Evolutionary conservation across 2,797 vertebrate genomes (phyloP).

Genomic region (Danio jaintianensis): DNA sequence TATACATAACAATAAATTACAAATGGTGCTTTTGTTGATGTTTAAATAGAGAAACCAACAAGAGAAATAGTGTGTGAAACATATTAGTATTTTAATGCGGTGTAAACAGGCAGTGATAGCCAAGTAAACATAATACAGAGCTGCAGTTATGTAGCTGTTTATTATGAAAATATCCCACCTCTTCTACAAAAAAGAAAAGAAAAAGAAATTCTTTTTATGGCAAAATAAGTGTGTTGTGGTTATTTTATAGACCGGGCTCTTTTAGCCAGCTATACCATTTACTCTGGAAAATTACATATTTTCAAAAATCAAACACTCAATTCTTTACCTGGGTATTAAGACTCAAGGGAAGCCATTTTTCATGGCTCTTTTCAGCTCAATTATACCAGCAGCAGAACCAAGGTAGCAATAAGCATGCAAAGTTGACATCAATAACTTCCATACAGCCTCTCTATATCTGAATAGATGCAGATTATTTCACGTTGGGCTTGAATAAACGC

Average conservation of each 20-base stretch:
- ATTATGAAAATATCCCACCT: conserved; percentile 38
- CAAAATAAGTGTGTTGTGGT: conserved; percentile 14
- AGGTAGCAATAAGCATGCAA: conserved; percentile 68
- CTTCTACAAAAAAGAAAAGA: not conserved
- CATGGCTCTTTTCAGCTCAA: conserved; percentile 68
- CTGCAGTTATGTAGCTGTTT: conserved; percentile 3
- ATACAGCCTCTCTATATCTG: conserved; percentile 67
- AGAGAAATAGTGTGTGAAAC: conserved; percentile 74
- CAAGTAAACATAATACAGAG: conserved; percentile 17
- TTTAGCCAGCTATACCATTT: conserved; percentile 29
- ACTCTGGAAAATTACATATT: conserved; percentile 37
- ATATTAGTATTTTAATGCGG: conserved; percentile 60
- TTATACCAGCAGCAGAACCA: conserved; percentile 68
- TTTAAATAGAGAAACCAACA: conserved; percentile 16
- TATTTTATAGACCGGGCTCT: conserved; percentile 27
- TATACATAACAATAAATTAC: no score
- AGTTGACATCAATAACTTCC: conserved; percentile 75
- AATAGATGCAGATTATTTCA: conserved; percentile 80
- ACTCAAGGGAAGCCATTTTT: conserved; percentile 60
- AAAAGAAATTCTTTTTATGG: not conserved
- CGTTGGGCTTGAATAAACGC: conserved; percentile 64
- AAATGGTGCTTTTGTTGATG: no score
- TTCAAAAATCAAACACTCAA: conserved; percentile 50
- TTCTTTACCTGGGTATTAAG: conserved; percentile 52
- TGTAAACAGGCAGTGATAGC: conserved; percentile 70